Conservation (phyloP, 23 tunicate species). For the Trididemnum clinides region DNA sequence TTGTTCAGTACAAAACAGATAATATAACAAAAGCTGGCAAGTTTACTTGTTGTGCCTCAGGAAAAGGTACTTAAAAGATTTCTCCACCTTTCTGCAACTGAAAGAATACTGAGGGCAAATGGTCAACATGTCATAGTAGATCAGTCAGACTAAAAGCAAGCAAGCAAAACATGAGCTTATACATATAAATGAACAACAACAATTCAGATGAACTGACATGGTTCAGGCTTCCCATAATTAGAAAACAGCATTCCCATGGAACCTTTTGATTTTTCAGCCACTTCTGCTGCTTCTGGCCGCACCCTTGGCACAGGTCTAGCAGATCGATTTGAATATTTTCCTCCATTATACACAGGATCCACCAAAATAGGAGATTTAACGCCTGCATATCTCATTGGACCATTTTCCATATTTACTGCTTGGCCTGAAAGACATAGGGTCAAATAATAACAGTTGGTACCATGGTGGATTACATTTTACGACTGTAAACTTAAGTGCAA, state of each 20-base stretch:
- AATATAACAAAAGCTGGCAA: too few species aligned
- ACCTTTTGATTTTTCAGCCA: slow-evolving; percentile 83
- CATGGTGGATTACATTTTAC: not conserved
- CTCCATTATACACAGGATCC: slow-evolving; percentile 87
- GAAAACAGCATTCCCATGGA: slow-evolving; percentile 71
- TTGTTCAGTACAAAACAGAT: too few species aligned
- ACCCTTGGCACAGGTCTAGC: slow-evolving; percentile 94
- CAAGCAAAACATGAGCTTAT: too few species aligned
- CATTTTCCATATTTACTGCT: slow-evolving; percentile 50
- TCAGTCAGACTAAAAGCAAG: too few species aligned
- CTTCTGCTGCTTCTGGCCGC: slow-evolving; percentile 90
- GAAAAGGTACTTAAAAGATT: too few species aligned
- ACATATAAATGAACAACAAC: too few species aligned
- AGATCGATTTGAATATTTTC: slow-evolving; percentile 79
- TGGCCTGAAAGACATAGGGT: not conserved
- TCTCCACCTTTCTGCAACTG: too few species aligned
- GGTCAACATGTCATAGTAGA: too few species aligned
- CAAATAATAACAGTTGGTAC: not conserved
- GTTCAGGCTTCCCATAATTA: slow-evolving; percentile 94
- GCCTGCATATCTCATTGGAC: slow-evolving; percentile 70
- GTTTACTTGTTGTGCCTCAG: too few species aligned
- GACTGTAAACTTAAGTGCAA: not conserved
- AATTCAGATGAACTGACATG: too few species aligned
- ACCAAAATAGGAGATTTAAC: slow-evolving; percentile 74
- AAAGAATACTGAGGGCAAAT: too few species aligned